A percentile compares a stretch with the other conserved stretches of the same genome.
Evolutionary conservation across 2,888 invertebrate genomes (phyloP).

Genomic region (Chymomyza procnemis): DNA sequence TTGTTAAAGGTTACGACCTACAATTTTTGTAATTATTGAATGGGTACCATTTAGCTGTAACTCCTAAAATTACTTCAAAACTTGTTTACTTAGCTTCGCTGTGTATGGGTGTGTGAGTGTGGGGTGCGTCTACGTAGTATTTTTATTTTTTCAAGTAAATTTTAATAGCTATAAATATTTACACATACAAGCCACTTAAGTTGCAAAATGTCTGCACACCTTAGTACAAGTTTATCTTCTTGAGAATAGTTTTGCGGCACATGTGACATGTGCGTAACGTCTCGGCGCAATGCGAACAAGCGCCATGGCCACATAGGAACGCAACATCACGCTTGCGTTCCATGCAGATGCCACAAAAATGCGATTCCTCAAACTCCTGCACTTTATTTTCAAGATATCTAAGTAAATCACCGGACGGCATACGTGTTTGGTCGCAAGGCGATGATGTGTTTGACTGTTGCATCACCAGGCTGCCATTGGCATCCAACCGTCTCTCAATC

Average conservation of each 20-base stretch:
- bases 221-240: constrained; percentile 78
- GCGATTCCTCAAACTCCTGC: constrained; percentile 91
- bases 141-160: constrained; percentile 35
- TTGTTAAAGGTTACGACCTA: no score
- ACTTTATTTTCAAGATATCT: constrained; percentile 86
- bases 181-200: constrained; percentile 64
- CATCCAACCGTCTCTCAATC: constrained; percentile 81
- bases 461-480: constrained; percentile 79
- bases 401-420: constrained; percentile 84
- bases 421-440: constrained; percentile 78
- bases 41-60: neutral
- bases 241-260: constrained; percentile 80
- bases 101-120: neutral
- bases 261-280: constrained; percentile 91
- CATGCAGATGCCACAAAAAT: constrained; percentile 93
- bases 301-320: constrained; percentile 92
- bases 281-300: constrained; percentile 89
- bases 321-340: constrained; percentile 89
- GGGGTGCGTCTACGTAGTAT: constrained; percentile 20
- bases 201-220: constrained; percentile 40
- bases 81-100: neutral
- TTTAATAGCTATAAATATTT: constrained; percentile 29
- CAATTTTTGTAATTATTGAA: neutral
- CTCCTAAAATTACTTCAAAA: constrained; percentile 19
- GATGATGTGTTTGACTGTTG: constrained; percentile 61